A percentile compares a stretch with the other conserved stretches of the same genome.
phyloP scores from a whole-genome alignment of 2,888 invertebrate genomes.

The Amaurobius ferox region DNA sequence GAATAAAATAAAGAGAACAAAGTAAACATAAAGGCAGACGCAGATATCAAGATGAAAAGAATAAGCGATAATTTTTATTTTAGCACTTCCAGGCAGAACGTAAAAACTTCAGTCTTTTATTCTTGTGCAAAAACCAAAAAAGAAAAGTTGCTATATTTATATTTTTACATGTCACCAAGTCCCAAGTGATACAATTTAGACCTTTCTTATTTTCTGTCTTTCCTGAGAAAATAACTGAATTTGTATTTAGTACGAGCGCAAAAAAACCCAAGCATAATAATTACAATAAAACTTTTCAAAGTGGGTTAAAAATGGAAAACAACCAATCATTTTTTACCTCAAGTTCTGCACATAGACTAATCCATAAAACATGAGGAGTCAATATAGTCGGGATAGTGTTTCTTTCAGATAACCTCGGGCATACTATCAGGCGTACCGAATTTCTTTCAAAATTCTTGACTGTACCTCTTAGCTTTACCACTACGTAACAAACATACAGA shows the following conservation, averaged over 20 bases:
- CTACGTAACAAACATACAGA: no score
- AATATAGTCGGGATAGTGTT: no score
- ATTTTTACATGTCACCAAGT: conserved; percentile 14
- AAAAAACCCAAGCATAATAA: not conserved
- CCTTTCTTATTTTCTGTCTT: conserved; percentile 53
- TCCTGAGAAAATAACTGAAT: conserved; percentile 51
- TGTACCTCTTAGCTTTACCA: no score
- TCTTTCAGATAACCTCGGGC: no score
- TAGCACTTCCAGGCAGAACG: not conserved
- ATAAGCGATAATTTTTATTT: conserved; percentile 6
- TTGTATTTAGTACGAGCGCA: conserved; percentile 36
- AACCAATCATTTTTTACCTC: no score
- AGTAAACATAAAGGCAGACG: not conserved
- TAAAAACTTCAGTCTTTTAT: not conserved
- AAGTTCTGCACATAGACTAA: no score
- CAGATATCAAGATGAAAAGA: not conserved
- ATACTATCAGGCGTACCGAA: no score
- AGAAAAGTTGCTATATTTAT: not conserved
- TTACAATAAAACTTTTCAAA: no score
- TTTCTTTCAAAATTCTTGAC: no score
- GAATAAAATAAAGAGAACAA: not conserved
- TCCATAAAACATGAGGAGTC: no score
- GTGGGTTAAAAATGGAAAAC: no score
- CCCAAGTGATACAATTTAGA: conserved; percentile 46
- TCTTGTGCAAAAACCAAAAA: not conserved